These are phyloP conservation scores for Parauchenoglanis ngamensis DNA, from an alignment of 2,797 vertebrate genomes.

Conservation along the genomic window DNA sequence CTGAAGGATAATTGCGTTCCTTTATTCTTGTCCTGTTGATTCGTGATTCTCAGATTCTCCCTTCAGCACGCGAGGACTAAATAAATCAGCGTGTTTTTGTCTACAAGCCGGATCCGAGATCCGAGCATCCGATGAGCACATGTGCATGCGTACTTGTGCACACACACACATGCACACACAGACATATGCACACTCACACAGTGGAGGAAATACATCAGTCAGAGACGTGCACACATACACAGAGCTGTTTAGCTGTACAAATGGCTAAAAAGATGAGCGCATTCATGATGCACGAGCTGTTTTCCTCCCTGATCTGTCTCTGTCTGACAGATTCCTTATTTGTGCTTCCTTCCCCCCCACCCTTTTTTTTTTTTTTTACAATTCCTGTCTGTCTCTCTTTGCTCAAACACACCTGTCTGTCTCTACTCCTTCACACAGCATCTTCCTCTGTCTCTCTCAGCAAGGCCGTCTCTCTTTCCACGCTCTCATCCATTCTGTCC, in stretches of 20 bases:
- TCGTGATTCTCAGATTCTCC: constrained; percentile 14
- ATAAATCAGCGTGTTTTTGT: constrained; percentile 40
- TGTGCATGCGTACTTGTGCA: background rate
- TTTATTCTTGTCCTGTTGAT: constrained; percentile 40
- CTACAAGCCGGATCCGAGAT: background rate
- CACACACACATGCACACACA: background rate
- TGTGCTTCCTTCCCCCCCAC: background rate
- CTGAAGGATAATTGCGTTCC: constrained; percentile 7
- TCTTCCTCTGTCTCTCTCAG: background rate
- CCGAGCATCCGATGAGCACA: background rate
- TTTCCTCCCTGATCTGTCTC: constrained; percentile 1
- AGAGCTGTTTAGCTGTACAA: constrained; percentile 19
- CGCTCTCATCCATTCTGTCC: background rate
- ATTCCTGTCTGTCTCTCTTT: constrained; percentile 1
- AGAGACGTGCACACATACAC: constrained; percentile 31
- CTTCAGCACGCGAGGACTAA: constrained; percentile 21
- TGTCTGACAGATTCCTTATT: background rate
- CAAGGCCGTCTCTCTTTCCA: background rate
- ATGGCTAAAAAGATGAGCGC: constrained; percentile 22
- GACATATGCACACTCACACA: constrained; percentile 2
- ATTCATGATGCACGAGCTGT: constrained; percentile 10
- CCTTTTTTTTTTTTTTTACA: background rate
- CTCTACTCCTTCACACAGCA: background rate
- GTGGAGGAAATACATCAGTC: constrained; percentile 17
- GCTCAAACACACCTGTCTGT: constrained; percentile 9